phyloP scores from a whole-genome alignment of 2,113 vertebrate species.

The Sigmodon hispidus region DNA sequence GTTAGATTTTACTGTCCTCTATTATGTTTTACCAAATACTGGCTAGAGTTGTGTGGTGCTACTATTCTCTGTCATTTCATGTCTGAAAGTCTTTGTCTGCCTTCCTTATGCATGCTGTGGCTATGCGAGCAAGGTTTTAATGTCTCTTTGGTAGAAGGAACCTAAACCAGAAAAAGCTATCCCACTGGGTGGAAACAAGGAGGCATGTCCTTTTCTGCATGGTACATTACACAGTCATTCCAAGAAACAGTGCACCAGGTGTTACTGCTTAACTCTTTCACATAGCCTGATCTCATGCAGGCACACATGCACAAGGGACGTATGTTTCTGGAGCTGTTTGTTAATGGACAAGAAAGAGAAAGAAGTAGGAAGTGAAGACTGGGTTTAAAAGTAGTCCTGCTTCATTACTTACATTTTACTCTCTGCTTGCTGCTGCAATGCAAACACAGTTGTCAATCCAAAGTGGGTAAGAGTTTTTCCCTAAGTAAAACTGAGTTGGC shows the following conservation, averaged over 20 bases:
- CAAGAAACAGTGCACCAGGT: neutral
- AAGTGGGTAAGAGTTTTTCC: neutral
- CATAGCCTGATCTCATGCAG: neutral
- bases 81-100: conserved; percentile 49
- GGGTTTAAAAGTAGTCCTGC: neutral
- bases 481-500: neutral
- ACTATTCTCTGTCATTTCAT: conserved; percentile 52
- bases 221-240: neutral
- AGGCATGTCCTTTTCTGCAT: conserved; percentile 32
- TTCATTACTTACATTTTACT: conserved; percentile 7
- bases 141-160: conserved; percentile 38
- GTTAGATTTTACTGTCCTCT: conserved; percentile 61
- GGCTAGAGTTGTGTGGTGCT: conserved; percentile 31
- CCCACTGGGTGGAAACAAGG: conserved; percentile 37
- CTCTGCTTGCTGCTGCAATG: neutral
- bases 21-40: conserved; percentile 66
- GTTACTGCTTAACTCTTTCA: conserved; percentile 47
- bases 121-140: conserved; percentile 49
- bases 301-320: neutral
- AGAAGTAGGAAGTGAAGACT: neutral
- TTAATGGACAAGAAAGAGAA: conserved; percentile 20
- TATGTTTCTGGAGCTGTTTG: neutral
- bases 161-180: conserved; percentile 28
- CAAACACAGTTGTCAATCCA: neutral
- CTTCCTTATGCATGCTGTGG: conserved; percentile 25